A percentile compares a stretch with the other conserved stretches of the same genome.
These are phyloP conservation scores for Acanthurus tractus DNA, from an alignment of 2,797 vertebrate species.

Conservation along the genomic window DNA sequence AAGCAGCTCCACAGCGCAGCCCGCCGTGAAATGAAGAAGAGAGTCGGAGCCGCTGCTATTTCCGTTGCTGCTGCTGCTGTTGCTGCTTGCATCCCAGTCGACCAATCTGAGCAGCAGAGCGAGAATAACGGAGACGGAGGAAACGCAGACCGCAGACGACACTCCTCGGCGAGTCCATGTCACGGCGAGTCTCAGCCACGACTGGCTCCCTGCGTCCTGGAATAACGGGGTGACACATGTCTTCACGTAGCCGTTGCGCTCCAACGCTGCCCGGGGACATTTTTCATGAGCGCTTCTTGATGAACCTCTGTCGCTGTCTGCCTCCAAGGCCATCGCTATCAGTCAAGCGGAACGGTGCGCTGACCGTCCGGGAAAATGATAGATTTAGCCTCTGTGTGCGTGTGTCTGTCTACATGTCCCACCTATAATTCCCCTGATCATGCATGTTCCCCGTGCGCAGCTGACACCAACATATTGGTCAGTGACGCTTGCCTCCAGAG, in stretches of 20 bases:
- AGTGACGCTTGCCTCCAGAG: constrained; percentile 2
- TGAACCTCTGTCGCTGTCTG: constrained; percentile 67
- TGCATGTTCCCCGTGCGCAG: constrained; percentile 27
- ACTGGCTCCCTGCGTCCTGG: constrained; percentile 66
- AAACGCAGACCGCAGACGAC: constrained; percentile 84
- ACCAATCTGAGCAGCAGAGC: constrained; percentile 81
- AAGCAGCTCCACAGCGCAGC: constrained; percentile 76
- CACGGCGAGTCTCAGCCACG: constrained; percentile 75
- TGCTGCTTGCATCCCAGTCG: constrained; percentile 73
- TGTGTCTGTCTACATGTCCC: constrained; percentile 29
- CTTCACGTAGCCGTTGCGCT: constrained; percentile 79
- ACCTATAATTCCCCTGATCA: constrained; percentile 19
- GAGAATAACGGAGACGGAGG: constrained; percentile 80
- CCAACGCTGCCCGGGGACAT: constrained; percentile 71
- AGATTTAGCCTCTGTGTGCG: constrained; percentile 27
- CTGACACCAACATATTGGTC: constrained; percentile 6
- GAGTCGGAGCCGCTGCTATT: constrained; percentile 76
- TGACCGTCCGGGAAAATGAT: constrained; percentile 30
- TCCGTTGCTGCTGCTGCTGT: constrained; percentile 68
- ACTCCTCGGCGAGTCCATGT: constrained; percentile 77
- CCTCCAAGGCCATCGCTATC: constrained; percentile 75
- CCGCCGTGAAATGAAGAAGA: constrained; percentile 63
- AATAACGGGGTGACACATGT: constrained; percentile 75
- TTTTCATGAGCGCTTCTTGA: constrained; percentile 73
- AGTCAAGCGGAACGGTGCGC: constrained; percentile 40